A percentile compares a stretch with the other conserved stretches of the same genome.
Conservation (phyloP, 2,113 vertebrate species). For the Hemiscyllium ocellatum region DNA sequence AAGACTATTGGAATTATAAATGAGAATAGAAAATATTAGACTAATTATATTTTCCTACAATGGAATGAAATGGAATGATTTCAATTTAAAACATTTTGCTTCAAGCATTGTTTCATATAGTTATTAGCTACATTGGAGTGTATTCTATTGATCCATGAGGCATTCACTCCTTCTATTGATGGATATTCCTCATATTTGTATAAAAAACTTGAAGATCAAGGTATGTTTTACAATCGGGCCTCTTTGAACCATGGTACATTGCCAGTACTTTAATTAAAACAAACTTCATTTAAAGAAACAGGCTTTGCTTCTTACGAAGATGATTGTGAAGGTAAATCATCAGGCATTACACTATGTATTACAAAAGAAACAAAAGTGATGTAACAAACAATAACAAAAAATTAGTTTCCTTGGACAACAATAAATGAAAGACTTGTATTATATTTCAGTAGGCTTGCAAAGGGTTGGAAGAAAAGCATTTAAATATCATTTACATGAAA, state of each 20-base stretch:
- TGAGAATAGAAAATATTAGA: background rate
- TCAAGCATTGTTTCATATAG: background rate
- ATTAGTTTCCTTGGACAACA: background rate
- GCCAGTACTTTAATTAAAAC: background rate
- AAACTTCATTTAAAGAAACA: background rate
- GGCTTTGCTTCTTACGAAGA: background rate
- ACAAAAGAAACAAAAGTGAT: background rate
- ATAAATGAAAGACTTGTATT: slow-evolving; percentile 19
- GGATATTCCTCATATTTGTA: background rate
- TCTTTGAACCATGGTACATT: background rate
- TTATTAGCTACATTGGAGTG: background rate
- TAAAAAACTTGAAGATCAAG: background rate
- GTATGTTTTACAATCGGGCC: background rate
- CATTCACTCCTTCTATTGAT: background rate
- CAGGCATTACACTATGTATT: background rate
- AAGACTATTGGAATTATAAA: background rate
- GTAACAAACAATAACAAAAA: slow-evolving; percentile 28
- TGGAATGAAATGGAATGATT: slow-evolving; percentile 10
- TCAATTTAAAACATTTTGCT: background rate
- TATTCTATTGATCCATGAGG: background rate
- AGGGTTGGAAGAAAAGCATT: background rate
- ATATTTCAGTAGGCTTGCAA: background rate
- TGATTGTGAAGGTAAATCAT: background rate
- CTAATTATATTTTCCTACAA: background rate
- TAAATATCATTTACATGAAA: slow-evolving; percentile 37